Evolutionary conservation across 1,140 invertebrate genomes (phyloP), one percentile per base, ranked within the genome.

Genomic region (Cydia strobilella): DNA sequence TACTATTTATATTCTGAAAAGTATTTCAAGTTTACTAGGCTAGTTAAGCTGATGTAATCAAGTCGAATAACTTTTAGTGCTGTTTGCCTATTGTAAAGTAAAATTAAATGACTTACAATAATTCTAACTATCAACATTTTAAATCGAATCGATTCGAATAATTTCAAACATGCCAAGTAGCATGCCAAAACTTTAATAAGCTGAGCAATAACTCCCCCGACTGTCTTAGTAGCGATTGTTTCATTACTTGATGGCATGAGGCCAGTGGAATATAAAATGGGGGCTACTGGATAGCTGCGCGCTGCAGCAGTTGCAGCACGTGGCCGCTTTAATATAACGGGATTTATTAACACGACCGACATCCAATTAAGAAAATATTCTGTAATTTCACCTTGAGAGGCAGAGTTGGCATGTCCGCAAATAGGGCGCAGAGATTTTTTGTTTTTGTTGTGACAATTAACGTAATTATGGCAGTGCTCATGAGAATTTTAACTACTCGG

Each of bases 321-420:
- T 90, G 87, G 87, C 88, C 79, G 77, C 66, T 80, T 77, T 84
- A 84, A 77, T 77, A 73, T 77, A 48, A 45, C 75, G 59, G 62
- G 71, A 59, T 74, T 76, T 79, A 74, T 75, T 74, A 20, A 51
- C 27, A 66, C 72, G 25, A 23, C 48, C 54, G 66, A 27, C 59
- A 48, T 69, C 54, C 77, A 76, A 77, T 81, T 77, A 76, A 71
- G 62, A 73, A 75, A 76, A 76, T 76, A 73, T 78, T 74, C 74
- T 69, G 73, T 79, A 35, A 75, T 74, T 76, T 77, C 59, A 79
- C 77, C 75, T n/a, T n/a, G n/a, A 18, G 27, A 35, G 27, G 35
- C 75, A 10, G 27, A 35, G 27, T 69, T 69, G 65, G 65, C 65
- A 69, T 59, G 54, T 23, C 54, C 20, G 20, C 54, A 59, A 59